A percentile compares a stretch with the other conserved stretches of the same genome.
Conservation (phyloP, 2,113 vertebrate species). For the Propithecus coquereli region DNA sequence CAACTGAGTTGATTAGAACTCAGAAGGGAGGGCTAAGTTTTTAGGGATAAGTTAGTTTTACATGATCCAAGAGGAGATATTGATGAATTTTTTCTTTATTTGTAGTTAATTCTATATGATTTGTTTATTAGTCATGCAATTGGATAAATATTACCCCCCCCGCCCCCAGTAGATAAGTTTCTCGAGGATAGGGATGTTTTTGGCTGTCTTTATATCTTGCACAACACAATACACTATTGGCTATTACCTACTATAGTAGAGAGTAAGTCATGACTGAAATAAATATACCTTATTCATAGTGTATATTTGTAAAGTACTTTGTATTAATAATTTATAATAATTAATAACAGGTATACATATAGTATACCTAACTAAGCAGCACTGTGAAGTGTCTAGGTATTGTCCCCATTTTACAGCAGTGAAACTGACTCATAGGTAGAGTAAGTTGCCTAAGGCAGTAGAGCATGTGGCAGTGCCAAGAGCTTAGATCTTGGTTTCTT, state of each 20-base stretch:
- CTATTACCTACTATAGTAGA: background rate
- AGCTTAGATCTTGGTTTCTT: background rate
- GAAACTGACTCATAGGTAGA: background rate
- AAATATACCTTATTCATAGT: background rate
- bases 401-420: background rate
- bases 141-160: no score
- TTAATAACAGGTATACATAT: background rate
- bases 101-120: background rate
- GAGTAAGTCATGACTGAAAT: background rate
- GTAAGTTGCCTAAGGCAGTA: background rate
- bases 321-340: background rate
- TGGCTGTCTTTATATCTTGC: background rate
- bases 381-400: background rate
- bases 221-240: background rate
- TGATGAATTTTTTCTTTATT: background rate
- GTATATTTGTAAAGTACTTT: background rate
- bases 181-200: background rate
- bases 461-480: background rate
- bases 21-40: background rate
- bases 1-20: background rate
- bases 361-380: background rate
- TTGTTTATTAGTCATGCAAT: background rate
- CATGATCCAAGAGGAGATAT: background rate
- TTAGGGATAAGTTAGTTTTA: background rate
- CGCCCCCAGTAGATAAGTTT: background rate